phyloP scores from a whole-genome alignment of 2,797 vertebrate species.

The Aphelocoma californica region DNA sequence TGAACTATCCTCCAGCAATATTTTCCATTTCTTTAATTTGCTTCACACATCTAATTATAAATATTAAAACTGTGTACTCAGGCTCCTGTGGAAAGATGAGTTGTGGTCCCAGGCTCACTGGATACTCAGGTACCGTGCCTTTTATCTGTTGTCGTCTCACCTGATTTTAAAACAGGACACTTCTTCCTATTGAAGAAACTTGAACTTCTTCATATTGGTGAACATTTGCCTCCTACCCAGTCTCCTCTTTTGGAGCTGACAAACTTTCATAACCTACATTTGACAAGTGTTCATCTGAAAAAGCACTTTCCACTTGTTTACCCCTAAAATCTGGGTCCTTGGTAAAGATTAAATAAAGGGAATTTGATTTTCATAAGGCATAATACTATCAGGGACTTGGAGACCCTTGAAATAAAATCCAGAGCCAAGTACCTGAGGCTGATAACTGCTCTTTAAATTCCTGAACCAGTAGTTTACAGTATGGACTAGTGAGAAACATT shows the following conservation, averaged over 20 bases:
- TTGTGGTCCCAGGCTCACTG: accelerated
- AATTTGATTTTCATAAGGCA: neutral
- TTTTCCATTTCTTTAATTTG: neutral
- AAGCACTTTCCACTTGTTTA: neutral
- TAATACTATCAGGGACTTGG: neutral
- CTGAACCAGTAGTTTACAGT: neutral
- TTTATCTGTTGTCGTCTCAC: neutral
- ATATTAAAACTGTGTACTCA: neutral
- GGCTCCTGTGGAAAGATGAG: neutral
- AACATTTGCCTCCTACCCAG: neutral
- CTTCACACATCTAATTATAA: neutral
- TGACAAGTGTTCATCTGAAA: neutral
- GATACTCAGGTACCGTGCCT: neutral
- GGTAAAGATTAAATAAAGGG: neutral
- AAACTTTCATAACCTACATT: neutral
- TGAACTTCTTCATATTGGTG: neutral
- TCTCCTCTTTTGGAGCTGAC: neutral
- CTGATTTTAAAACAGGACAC: neutral
- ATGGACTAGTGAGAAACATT: neutral
- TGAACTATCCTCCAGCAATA: neutral
- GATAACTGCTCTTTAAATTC: neutral
- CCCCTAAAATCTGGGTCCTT: neutral
- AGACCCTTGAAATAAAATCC: neutral
- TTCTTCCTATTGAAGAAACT: neutral
- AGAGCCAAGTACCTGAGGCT: neutral